These are phyloP conservation scores for Eumaeus atala DNA, from an alignment of 1,140 invertebrate genomes.

Conservation along the genomic window DNA sequence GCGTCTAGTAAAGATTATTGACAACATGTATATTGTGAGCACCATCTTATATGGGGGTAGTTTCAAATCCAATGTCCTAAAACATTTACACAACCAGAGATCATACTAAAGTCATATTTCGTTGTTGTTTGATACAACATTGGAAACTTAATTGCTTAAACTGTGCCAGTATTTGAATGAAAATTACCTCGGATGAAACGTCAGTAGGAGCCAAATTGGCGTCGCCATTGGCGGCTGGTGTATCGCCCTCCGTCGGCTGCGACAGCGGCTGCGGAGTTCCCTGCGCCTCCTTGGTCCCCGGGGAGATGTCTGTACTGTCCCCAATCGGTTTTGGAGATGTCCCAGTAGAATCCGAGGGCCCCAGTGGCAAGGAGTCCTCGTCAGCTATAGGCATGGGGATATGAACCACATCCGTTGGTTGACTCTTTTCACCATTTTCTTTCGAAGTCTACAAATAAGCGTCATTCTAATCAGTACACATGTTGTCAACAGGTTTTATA, in stretches of 20 bases:
- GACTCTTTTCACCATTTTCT: constrained; percentile 46
- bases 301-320: constrained; percentile 28
- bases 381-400: constrained; percentile 75
- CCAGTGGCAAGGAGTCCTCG: constrained; percentile 15
- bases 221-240: constrained; percentile 26
- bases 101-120: no score
- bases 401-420: constrained; percentile 72
- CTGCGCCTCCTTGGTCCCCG: background rate
- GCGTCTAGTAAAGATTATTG: no score
- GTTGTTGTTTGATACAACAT: no score
- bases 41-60: no score
- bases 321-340: constrained; percentile 1
- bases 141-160: no score
- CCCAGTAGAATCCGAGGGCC: constrained; percentile 1
- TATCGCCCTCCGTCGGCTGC: constrained; percentile 22
- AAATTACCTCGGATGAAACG: constrained; percentile 25
- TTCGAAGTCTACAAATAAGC: constrained; percentile 31
- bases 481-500: no score
- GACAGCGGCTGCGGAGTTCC: constrained; percentile 24
- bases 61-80: no score
- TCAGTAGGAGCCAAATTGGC: constrained; percentile 24
- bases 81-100: no score
- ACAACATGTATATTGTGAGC: no score
- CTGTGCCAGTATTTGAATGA: no score
- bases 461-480: background rate